These are phyloP conservation scores for Amblyteles armatorius DNA, from an alignment of 2,888 invertebrate species.

Conservation along the genomic window DNA sequence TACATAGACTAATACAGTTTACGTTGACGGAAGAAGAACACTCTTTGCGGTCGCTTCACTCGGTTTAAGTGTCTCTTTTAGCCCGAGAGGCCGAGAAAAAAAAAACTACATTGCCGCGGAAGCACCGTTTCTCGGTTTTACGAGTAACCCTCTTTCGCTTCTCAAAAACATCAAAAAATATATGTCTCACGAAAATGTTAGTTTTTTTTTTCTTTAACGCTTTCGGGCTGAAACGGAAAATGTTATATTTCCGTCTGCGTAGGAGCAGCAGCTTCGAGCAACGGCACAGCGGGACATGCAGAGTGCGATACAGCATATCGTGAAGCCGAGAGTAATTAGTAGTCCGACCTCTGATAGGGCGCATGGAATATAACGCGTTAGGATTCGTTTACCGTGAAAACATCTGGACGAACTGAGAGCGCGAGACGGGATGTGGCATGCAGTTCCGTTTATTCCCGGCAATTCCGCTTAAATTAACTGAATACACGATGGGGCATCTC, in stretches of 20 bases:
- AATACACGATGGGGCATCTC: constrained; percentile 71
- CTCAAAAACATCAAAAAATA: background rate
- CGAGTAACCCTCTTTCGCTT: constrained; percentile 24
- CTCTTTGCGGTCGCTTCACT: constrained; percentile 24
- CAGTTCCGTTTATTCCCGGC: constrained; percentile 83
- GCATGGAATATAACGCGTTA: constrained; percentile 63
- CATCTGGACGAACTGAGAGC: constrained; percentile 78
- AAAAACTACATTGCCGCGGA: constrained; percentile 27
- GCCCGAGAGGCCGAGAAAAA: background rate
- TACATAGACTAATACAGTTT: background rate
- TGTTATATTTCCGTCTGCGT: background rate
- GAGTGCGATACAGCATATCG: background rate
- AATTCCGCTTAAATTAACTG: constrained; percentile 82
- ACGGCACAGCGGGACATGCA: background rate
- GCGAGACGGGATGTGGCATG: constrained; percentile 79
- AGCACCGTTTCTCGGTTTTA: constrained; percentile 40
- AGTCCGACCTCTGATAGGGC: constrained; percentile 68
- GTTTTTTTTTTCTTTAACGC: background rate
- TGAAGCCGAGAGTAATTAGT: constrained; percentile 72
- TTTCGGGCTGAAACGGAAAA: background rate
- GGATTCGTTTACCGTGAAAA: constrained; percentile 78
- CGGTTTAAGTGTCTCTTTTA: constrained; percentile 35
- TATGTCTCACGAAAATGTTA: background rate
- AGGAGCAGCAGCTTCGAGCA: background rate
- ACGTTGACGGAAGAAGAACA: constrained; percentile 17